Evolutionary conservation across 2,113 vertebrate genomes (phyloP).

Genomic region (Smithornis capensis): DNA sequence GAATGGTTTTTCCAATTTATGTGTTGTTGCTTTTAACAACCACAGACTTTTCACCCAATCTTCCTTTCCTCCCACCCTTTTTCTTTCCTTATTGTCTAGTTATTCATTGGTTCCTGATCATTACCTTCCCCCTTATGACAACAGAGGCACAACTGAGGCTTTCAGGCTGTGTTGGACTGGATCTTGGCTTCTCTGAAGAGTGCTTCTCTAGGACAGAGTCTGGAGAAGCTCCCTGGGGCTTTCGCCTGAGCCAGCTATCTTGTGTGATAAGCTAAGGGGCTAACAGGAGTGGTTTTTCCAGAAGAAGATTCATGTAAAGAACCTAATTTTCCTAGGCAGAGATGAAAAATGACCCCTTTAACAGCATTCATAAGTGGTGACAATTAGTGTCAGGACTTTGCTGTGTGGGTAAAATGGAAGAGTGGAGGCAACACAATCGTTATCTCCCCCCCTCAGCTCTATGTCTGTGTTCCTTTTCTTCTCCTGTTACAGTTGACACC

Average conservation of each 20-base stretch:
- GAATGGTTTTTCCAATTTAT: neutral
- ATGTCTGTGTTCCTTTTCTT: neutral
- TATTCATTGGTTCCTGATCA: neutral
- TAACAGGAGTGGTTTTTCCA: neutral
- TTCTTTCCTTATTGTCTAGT: neutral
- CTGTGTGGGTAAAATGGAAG: neutral
- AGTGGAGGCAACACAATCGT: neutral
- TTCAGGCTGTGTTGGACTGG: neutral
- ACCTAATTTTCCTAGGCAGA: neutral
- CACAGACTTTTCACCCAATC: neutral
- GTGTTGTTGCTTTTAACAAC: neutral
- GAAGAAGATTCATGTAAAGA: neutral
- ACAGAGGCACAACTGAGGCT: neutral
- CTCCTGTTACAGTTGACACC: neutral
- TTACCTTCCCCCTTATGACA: neutral
- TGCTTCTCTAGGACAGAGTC: neutral
- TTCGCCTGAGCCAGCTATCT: neutral
- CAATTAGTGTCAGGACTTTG: neutral
- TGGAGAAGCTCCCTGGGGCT: neutral
- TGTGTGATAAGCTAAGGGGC: neutral
- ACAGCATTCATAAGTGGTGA: neutral
- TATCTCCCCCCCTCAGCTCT: neutral
- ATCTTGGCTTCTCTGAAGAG: neutral
- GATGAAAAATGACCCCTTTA: neutral
- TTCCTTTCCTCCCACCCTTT: rapidly evolving